Base-by-base conservation (phyloP, 2,888 invertebrate genomes). In the Chouioia cunea region DNA sequence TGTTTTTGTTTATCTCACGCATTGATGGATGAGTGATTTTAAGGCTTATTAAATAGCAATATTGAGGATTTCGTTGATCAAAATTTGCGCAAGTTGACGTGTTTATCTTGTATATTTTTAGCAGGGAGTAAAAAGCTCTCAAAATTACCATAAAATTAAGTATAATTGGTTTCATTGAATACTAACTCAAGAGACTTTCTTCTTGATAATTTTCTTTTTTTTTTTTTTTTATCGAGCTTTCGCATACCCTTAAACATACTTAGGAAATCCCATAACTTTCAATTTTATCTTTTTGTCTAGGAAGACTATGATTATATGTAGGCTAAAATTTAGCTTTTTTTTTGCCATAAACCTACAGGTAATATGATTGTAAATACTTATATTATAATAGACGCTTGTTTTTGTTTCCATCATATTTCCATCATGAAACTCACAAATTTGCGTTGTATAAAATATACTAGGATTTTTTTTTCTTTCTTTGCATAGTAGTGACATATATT, bases 221-320 rank as follows among this genome's bases (percentile, higher is more conserved):
- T n/a, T n/a, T n/a, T n/a, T 62, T 50, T 58, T 46, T 59, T 58
- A 69, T 73, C 66, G 69, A 73, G 69, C 50, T 67, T 73, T 50
- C 58, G 44, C 43, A 59, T 67, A 64, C 59, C 52, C 64, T 56
- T 67, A 66, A 70, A 48, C 69, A 63, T 73, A 65, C 58, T 44
- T 71, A 71, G 57, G 71, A 74, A 71, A 71, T 68, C 54, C 68
- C 68, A 73, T 71, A 65, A 71, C 46, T 65, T 68, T 71, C 62
- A 71, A 69, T 67, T 70, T 65, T 74, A 73, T 74, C 77, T 78
- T 77, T 78, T 77, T 79, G 78, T 81, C 83, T 84, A 84, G 84
- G 85, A 84, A 85, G 85, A 85, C 85, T 85, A 83, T 84, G 84
- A 84, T 85, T 83, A 83, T 83, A 77, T 81, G 83, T 84, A 84